Base-by-base conservation (phyloP, 2,797 vertebrate genomes). In the Macroramphosus scolopax region DNA sequence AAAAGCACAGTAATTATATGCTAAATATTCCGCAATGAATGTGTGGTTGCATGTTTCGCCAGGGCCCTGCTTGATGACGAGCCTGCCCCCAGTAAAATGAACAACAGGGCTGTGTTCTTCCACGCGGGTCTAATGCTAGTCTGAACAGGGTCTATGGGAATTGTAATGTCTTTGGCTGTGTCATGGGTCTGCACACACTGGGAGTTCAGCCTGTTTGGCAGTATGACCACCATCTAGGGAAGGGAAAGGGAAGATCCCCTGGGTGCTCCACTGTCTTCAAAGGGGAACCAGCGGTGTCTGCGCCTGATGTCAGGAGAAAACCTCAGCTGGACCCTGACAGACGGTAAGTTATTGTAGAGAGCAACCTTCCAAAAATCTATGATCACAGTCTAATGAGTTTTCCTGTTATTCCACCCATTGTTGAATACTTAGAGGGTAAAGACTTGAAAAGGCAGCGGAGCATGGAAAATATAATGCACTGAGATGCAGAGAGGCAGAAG, bases 401-500 rank as follows among this genome's bases (percentile, higher is more conserved):
- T 5, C 6, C 35, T 47, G 17, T 25, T 20, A 14, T 45, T 40
- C 29, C 29, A 53, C 34, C 42, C 22, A 16, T 22, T 37, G 17
- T 42, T 51, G 35, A 40, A 52, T 52, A 42, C 30, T 59, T 45
- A 31, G 26, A 46, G 29, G 32, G 28, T 52, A 17, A 43, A 60
- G 17, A 46, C 29, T 68, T 61, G 35, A 44, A 38, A 22, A 34
- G 28, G 24, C 28, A 41, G 30, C 17, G 46, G 20, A 31, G 9
- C 14, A 50, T 53, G 22, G 46, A 33, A 4, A 47, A 47, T 17
- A 60, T 48, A 58, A 52, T 40, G 22, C 45, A 41, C 12, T 49
- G 26, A 29, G 38, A 62, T 56, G 41, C 41, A 61, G 54, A 31
- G 28, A 54, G 32, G 20, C 63, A 13, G 32, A 30, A 33, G 37